Evolutionary conservation across 30 jellyfish, hydroid and myxozoan genomes (phyloP).

Genomic region (Rhopilema esculentum): DNA sequence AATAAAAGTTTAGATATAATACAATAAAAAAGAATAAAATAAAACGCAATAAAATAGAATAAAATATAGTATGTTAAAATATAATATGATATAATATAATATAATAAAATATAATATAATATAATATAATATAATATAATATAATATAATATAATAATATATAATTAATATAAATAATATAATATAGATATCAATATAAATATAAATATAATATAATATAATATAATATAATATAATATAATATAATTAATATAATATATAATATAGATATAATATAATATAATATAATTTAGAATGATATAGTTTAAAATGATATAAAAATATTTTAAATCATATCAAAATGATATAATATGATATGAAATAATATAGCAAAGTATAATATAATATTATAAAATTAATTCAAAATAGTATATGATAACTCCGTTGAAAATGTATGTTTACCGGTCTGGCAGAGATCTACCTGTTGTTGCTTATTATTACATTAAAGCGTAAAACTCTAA

Average conservation of each 20-base stretch:
- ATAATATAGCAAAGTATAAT: neutral
- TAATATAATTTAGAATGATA: too few relatives aligned
- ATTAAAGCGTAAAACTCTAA: too few relatives aligned
- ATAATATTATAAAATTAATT: too few relatives aligned
- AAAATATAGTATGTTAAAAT: constrained; percentile 2
- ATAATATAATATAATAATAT: neutral
- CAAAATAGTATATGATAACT: too few relatives aligned
- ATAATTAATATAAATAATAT: too few relatives aligned
- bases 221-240: too few relatives aligned
- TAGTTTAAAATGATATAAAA: neutral
- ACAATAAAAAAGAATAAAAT: neutral
- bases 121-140: neutral
- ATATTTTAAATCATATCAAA: neutral
- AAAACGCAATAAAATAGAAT: neutral
- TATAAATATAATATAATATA: too few relatives aligned
- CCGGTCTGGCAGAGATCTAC: too few relatives aligned
- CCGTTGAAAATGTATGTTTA: too few relatives aligned
- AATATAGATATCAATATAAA: neutral
- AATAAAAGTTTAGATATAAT: neutral
- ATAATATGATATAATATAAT: neutral
- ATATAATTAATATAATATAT: too few relatives aligned
- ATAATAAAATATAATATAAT: neutral
- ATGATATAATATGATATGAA: neutral
- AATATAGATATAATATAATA: neutral
- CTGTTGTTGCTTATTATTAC: too few relatives aligned